Evolutionary conservation across 2,888 invertebrate genomes (phyloP), one percentile per base, ranked within the genome.

Genomic region (Choreutis nemorana): DNA sequence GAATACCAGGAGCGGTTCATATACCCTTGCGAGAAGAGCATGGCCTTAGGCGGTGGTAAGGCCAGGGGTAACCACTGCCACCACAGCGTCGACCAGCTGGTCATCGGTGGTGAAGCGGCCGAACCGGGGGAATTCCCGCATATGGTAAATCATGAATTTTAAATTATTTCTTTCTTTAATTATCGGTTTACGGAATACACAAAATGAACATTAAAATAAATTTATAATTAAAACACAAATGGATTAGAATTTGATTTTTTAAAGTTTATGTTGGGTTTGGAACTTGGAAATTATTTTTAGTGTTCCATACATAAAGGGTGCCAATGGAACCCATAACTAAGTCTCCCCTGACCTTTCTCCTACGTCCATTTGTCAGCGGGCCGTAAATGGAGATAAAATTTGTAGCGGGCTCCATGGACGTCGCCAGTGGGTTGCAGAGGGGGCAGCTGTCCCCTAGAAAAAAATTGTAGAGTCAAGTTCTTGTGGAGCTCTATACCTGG

Each of bases 1-100:
- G 65, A 65, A 2, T 65, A 65, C 31, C 65, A 65, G 15, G 50
- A 62, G 23, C 39, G 42, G 14, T 33, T 45, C 3, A 47, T 66
- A 0, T 65, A 51, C 16, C 63, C 64, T 0, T 66, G 65, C 24
- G 40, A 41, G 18, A 34, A 32, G 2, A 38, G 47, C 0, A 44
- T 40, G 4, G 41, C 53, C 0, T 24, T 60, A 4, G 31, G 31
- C 0, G 52, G 51, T 0, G 50, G 37, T 0, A 23, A 33, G 5
- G 41, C 33, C 2, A 38, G 63, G 1, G 29, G 37, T 1, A 47
- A 45, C 36, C 39, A 38, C 2, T 65, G 65, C 24, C 44, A 51
- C 3, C 65, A 64, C 35, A 48, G 39, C 10, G 54, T 45, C 0
- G 48, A 54, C 5, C 43, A 54, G 1, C 55, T 64, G 1, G 50